Conservation (phyloP, 1,140 invertebrate species). For the Notospermus geniculatus region DNA sequence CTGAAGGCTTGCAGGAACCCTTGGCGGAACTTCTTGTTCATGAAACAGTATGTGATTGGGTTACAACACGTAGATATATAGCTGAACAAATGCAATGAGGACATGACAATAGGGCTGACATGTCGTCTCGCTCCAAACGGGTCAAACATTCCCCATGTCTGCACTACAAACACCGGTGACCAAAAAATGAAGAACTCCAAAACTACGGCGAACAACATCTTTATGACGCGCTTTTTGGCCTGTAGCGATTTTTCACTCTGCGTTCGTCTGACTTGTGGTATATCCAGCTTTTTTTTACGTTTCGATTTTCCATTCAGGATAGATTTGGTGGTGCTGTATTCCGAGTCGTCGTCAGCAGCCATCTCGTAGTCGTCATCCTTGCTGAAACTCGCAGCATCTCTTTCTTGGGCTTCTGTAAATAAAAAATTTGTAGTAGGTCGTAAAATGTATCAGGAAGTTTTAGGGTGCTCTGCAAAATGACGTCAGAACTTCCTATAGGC, state of each 20-base stretch:
- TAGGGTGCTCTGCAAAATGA: too few species aligned
- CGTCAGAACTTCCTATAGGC: too few species aligned
- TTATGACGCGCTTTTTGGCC: slow-evolving; percentile 79
- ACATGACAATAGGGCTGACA: slow-evolving; percentile 59
- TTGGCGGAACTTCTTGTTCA: slow-evolving; percentile 83
- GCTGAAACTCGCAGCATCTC: neutral
- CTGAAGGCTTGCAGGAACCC: slow-evolving; percentile 74
- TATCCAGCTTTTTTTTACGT: neutral
- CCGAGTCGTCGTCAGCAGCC: neutral
- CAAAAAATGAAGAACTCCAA: slow-evolving; percentile 91
- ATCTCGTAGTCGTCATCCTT: slow-evolving; percentile 3
- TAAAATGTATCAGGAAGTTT: too few species aligned
- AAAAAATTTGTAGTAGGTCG: too few species aligned
- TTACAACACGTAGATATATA: slow-evolving; percentile 87
- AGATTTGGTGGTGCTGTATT: neutral
- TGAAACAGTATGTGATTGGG: slow-evolving; percentile 92
- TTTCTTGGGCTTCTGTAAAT: neutral
- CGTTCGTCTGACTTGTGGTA: slow-evolving; percentile 53
- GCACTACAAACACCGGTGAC: slow-evolving; percentile 84
- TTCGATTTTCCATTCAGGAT: neutral
- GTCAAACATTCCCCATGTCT: slow-evolving; percentile 75
- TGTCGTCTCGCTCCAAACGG: slow-evolving; percentile 62
- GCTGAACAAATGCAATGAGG: slow-evolving; percentile 77
- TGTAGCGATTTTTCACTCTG: slow-evolving; percentile 76
- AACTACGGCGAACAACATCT: slow-evolving; percentile 89